These are phyloP conservation scores for Meloe dianella DNA, from an alignment of 2,888 invertebrate genomes.

Conservation along the genomic window DNA sequence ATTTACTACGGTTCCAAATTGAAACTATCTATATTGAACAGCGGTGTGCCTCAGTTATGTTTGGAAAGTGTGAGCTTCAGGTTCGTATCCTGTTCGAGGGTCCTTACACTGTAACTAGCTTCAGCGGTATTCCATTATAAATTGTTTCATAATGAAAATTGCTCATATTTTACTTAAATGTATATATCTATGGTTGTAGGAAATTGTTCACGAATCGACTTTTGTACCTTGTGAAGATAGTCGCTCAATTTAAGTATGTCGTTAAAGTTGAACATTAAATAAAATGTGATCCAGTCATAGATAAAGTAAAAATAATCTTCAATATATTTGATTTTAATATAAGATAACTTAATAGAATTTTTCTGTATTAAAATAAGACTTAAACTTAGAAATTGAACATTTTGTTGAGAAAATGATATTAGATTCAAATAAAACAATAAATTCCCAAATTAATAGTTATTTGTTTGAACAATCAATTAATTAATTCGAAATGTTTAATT, in stretches of 20 bases:
- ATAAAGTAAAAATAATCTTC: neutral
- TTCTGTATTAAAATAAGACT: no score
- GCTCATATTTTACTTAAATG: neutral
- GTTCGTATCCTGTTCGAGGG: no score
- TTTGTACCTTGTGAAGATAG: neutral
- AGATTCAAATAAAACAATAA: no score
- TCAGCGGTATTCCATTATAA: neutral
- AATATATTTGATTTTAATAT: neutral
- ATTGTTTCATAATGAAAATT: neutral
- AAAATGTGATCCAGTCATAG: neutral
- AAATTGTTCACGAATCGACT: neutral
- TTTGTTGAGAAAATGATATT: no score
- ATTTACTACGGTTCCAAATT: no score
- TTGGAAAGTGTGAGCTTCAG: no score
- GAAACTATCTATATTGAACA: no score
- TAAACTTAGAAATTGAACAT: neutral
- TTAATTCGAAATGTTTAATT: neutral
- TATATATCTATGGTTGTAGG: neutral
- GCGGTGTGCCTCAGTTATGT: no score
- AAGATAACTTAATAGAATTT: neutral
- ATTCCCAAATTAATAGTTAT: no score
- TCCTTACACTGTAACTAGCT: neutral
- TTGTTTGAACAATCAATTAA: neutral
- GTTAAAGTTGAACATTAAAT: constrained; percentile 1
- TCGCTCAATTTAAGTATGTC: neutral